A percentile compares a stretch with the other conserved stretches of the same genome.
Conservation (phyloP, 1,140 invertebrate species). For the Halesus radiatus region DNA sequence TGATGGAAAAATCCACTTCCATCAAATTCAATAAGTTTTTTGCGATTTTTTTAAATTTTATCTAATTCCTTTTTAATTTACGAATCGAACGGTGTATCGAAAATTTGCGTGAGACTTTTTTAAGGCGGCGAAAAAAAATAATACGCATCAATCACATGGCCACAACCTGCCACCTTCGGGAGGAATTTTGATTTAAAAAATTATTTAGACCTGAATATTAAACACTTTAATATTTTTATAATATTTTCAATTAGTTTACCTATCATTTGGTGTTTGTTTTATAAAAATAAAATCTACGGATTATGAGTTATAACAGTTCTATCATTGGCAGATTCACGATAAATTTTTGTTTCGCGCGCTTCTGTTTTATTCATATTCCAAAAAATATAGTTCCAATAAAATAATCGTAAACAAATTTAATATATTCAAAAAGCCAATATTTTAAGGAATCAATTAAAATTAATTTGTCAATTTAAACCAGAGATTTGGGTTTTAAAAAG, state of each 20-base stretch:
- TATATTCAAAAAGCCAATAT: no score
- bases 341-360: no score
- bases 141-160: slow-evolving; percentile 37
- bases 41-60: slow-evolving; percentile 53
- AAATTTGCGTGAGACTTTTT: neutral
- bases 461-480: no score
- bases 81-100: neutral
- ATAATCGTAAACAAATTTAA: no score
- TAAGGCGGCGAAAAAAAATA: slow-evolving; percentile 50
- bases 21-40: slow-evolving; percentile 28
- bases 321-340: neutral
- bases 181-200: neutral
- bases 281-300: neutral
- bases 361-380: no score
- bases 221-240: slow-evolving; percentile 4
- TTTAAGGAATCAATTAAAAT: no score
- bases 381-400: no score
- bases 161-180: neutral
- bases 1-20: slow-evolving; percentile 30
- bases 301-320: slow-evolving; percentile 5
- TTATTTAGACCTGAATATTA: slow-evolving; percentile 11
- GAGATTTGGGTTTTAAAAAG: no score
- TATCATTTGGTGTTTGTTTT: neutral
- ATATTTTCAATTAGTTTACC: neutral
- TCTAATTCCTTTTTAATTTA: neutral